A percentile compares a stretch with the other conserved stretches of the same genome.
These are phyloP conservation scores for Dasyprocta punctata DNA, from an alignment of 2,113 vertebrate species.

Conservation along the genomic window DNA sequence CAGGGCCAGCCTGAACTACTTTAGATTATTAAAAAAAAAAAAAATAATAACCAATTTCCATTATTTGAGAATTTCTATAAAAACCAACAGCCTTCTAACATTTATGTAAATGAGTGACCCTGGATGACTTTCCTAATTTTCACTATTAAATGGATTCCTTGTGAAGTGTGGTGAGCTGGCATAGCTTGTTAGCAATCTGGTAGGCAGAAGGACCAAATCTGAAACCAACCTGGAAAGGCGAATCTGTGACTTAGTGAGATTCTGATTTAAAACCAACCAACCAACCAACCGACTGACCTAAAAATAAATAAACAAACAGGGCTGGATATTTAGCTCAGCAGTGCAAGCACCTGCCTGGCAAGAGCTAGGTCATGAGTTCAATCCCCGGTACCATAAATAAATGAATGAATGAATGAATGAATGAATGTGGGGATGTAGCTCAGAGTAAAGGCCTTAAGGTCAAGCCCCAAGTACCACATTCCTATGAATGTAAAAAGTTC, in stretches of 20 bases:
- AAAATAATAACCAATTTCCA: background rate
- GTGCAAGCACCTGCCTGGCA: no score
- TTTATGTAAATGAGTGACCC: background rate
- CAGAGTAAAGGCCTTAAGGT: no score
- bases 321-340: background rate
- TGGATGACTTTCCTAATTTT: constrained; percentile 26
- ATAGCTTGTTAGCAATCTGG: background rate
- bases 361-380: background rate
- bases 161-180: background rate
- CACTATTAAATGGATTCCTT: background rate
- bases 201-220: background rate
- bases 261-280: background rate
- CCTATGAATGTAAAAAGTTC: background rate
- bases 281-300: no score
- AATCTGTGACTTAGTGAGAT: background rate
- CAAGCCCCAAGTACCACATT: background rate
- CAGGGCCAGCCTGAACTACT: background rate
- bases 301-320: background rate
- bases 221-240: background rate
- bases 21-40: no score
- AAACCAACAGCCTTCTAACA: background rate
- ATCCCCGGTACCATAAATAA: background rate
- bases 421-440: no score
- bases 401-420: no score
- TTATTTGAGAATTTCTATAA: background rate